A percentile compares a stretch with the other conserved stretches of the same genome.
phyloP scores from a whole-genome alignment of 2,888 invertebrate species.

The Idaea aversata region DNA sequence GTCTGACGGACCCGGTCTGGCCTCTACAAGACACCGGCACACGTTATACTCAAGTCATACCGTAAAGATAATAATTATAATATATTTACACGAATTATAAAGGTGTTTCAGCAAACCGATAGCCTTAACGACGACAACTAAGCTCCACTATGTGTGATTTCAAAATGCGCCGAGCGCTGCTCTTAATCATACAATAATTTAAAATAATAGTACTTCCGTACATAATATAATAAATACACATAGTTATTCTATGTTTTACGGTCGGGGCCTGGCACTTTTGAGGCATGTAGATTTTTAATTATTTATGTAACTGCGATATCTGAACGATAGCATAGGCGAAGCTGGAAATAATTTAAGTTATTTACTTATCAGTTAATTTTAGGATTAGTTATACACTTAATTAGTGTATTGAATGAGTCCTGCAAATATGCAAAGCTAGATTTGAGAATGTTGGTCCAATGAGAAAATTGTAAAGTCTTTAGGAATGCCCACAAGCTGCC shows the following conservation, averaged over 20 bases:
- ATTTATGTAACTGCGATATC: constrained; percentile 9
- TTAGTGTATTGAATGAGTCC: neutral
- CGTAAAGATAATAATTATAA: constrained; percentile 73
- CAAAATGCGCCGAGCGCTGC: constrained; percentile 72
- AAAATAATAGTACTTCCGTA: constrained; percentile 63
- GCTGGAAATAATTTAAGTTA: neutral
- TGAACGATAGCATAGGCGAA: constrained; percentile 5
- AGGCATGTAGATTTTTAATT: constrained; percentile 30
- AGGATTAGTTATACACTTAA: neutral
- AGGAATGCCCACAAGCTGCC: constrained; percentile 40
- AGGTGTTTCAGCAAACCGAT: constrained; percentile 76
- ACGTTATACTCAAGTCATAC: constrained; percentile 60
- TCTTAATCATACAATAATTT: constrained; percentile 72
- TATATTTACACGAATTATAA: constrained; percentile 79
- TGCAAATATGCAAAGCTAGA: constrained; percentile 14
- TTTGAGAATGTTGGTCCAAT: constrained; percentile 21
- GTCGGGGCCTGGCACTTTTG: constrained; percentile 44
- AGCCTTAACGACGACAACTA: constrained; percentile 76
- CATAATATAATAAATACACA: constrained; percentile 52
- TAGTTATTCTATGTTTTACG: constrained; percentile 43
- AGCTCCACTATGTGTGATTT: constrained; percentile 78
- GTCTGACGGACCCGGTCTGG: neutral
- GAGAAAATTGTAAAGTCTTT: constrained; percentile 18
- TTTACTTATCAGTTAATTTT: neutral
- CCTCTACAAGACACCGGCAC: constrained; percentile 16